Base-by-base conservation (phyloP, 1,140 invertebrate genomes). In the Seison nebaliae region DNA sequence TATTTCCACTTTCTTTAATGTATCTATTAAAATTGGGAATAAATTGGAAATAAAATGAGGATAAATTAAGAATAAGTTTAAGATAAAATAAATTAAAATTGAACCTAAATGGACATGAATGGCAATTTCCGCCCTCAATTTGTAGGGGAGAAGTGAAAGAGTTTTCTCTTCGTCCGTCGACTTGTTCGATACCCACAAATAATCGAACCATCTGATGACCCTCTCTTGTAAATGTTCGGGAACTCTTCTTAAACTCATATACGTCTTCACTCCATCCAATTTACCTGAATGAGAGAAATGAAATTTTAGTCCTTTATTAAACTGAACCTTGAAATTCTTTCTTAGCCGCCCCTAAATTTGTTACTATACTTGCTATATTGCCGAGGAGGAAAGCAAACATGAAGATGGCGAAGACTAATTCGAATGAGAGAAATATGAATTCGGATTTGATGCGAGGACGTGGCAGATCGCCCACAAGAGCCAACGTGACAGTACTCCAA, bases 91-190 rank as follows among this genome's bases (percentile, higher is more conserved):
- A n/a, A n/a, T n/a, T n/a, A n/a, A n/a, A n/a, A n/a, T n/a, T n/a
- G n/a, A n/a, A n/a, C n/a, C n/a, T 60, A 94, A 66, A 59, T 93
- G 84, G 43, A 94, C 84, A 63, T 94, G 88, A 59, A 93, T 93
- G 45, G 84, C 84, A 48, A 93, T 93, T 65, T 94, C 86, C 23
- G 83, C 83, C 63, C 91, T 93, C 44, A 93, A 66, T 63, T 91
- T 91, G 62, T 93, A 83, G 64, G 65, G 43, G 24, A 60, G 45
- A 17, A 60, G 43, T 29, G 45, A 44, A 3, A 56, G 40, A 1
- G 50, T 50, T 17, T 74, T 76, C 55, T 94, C 83, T 56, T 94
- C 84, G 55, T 93, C 83, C 1, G 80, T 84, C 53, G 80, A 88
- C 60, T 91, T 93, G 65, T 94, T 83, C 41, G 80, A 88, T 43